Conservation (phyloP, 2,113 vertebrate genomes). For the Myotis yumanensis region DNA sequence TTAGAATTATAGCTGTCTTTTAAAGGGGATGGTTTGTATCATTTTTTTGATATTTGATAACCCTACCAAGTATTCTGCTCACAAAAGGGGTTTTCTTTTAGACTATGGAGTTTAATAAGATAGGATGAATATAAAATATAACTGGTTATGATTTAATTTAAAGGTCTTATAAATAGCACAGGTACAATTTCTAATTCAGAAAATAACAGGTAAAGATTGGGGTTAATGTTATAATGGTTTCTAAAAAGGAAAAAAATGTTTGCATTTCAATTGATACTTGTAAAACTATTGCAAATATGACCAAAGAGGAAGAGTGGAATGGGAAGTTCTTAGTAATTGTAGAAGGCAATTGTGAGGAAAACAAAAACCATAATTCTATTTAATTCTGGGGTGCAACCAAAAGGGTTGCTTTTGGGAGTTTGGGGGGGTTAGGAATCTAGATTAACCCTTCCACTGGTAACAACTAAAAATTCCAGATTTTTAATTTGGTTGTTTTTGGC, state of each 20-base stretch:
- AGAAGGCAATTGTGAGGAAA: not conserved
- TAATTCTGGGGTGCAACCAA: not conserved
- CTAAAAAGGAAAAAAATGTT: slow-evolving; percentile 15
- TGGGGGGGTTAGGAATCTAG: not conserved
- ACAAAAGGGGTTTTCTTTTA: slow-evolving; percentile 27
- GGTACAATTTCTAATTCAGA: slow-evolving; percentile 44
- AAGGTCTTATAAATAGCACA: not conserved
- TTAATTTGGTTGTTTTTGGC: not conserved
- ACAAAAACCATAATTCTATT: not conserved
- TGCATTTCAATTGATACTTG: not conserved
- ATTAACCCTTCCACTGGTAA: not conserved
- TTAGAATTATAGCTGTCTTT: slow-evolving; percentile 25
- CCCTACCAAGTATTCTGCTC: not conserved
- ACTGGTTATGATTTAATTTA: slow-evolving; percentile 18
- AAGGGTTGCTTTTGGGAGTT: not conserved
- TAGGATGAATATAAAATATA: not conserved
- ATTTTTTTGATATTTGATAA: not conserved
- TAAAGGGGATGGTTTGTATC: not conserved
- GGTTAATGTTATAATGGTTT: slow-evolving; percentile 22
- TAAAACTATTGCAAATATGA: slow-evolving; percentile 14
- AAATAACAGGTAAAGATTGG: slow-evolving; percentile 12
- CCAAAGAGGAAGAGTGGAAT: not conserved
- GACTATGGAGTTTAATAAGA: not conserved
- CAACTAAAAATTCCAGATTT: not conserved
- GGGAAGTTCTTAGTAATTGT: not conserved